phyloP scores from a whole-genome alignment of 2,888 invertebrate species.

The Dendrolimus houi region DNA sequence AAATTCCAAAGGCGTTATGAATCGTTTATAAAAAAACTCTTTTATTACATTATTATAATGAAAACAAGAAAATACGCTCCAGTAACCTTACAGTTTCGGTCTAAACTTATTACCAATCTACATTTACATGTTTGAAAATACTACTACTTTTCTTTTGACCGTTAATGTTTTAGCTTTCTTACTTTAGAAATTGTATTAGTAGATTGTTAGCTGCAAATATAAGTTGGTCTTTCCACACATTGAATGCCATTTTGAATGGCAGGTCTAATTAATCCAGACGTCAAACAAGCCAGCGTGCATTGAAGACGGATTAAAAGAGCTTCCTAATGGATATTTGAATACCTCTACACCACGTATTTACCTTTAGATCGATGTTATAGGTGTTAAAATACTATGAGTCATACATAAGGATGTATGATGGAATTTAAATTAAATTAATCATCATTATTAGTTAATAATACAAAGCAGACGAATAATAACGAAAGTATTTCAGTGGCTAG shows the following conservation, averaged over 20 bases:
- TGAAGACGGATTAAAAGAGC: constrained; percentile 61
- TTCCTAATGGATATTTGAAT: constrained; percentile 70
- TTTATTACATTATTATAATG: background rate
- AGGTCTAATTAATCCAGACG: constrained; percentile 27
- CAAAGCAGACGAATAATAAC: too few relatives aligned
- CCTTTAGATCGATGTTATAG: constrained; percentile 25
- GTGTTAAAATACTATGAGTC: constrained; percentile 12
- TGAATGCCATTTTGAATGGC: constrained; percentile 15
- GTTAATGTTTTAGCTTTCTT: background rate
- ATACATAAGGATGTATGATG: constrained; percentile 14
- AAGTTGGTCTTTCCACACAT: constrained; percentile 13
- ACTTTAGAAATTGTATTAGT: background rate
- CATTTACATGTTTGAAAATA: background rate
- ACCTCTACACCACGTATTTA: constrained; percentile 38
- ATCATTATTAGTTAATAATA: too few relatives aligned
- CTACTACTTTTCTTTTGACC: background rate
- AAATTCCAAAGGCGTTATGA: background rate
- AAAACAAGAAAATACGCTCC: background rate
- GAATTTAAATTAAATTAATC: background rate
- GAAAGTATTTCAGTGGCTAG: too few relatives aligned
- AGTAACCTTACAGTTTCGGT: background rate
- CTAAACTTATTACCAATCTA: background rate
- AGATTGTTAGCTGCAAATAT: constrained; percentile 1
- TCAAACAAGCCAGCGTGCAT: constrained; percentile 45
- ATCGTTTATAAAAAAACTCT: background rate